Evolutionary conservation across 2,888 invertebrate species (phyloP), one percentile per base, ranked within the genome.

Genomic region (Mimumesa dahlbomi): DNA sequence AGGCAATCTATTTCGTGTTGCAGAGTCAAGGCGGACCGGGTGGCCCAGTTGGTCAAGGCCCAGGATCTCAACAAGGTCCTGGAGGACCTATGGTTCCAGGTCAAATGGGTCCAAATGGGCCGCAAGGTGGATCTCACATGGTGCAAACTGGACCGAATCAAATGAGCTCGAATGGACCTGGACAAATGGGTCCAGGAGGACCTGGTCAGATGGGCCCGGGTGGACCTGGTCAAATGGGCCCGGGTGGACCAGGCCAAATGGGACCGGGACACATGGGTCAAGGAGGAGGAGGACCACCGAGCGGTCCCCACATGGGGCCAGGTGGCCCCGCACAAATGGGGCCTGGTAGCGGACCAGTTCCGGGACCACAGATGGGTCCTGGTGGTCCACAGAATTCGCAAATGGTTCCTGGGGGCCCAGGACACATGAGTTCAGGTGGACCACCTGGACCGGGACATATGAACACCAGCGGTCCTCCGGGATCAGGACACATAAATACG

Each of bases 341-440:
- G n/a, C 65, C 79, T 4, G 71, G 77, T 5, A 72, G 74, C 2
- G 77, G 75, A 22, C 68, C 79, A 7, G 63, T 61, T 19, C 63
- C 75, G 18, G 69, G 68, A 1, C 13, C 48, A 13, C 79, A 70
- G 25, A 67, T 67, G 66, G 79, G 83, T n/a, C 85, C 84, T n/a
- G 82, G 83, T 5, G 87, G 85, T 59, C 83, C 87, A 2, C 83
- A 83, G 6, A 62, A 48, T 11, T 61, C 73, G 3, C 84, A 84
- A 58, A 83, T 84, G 81, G 87, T 89, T 11, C 85, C 88, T n/a
- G 86, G 85, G 3, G 87, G 86, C 58, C 83, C 85, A 56, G 68
- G 81, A n/a, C 76, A 75, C 19, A 71, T 78, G 56, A 68, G 45
- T 48, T 16, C 67, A 0, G 65, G 76, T 2, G 76, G 82, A 7